Evolutionary conservation across 1,140 invertebrate species (phyloP).

Genomic region (Potamilus streckersoni): DNA sequence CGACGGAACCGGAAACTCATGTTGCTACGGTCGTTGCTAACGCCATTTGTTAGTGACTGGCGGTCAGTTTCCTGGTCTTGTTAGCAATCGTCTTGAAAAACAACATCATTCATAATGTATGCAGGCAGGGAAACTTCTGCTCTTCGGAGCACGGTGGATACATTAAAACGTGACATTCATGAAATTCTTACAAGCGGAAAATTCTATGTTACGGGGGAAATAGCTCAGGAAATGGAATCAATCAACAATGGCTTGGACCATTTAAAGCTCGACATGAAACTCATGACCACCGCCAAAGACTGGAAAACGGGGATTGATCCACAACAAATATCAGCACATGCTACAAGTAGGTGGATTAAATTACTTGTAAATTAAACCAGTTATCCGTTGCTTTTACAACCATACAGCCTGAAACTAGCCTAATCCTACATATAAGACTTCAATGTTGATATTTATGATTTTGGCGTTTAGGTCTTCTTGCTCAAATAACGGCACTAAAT

Average conservation of each 20-base stretch:
- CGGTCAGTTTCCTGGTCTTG: slow-evolving; percentile 7
- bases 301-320: slow-evolving; percentile 41
- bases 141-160: slow-evolving; percentile 20
- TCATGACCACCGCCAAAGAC: slow-evolving; percentile 46
- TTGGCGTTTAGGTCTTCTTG: too few species aligned
- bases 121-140: slow-evolving; percentile 5
- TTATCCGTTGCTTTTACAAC: too few species aligned
- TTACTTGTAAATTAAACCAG: too few species aligned
- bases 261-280: slow-evolving; percentile 50
- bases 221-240: slow-evolving; percentile 48
- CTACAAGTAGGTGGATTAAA: slow-evolving; percentile 7
- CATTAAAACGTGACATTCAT: slow-evolving; percentile 40
- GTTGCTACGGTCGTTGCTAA: slow-evolving; percentile 31
- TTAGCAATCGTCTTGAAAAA: slow-evolving; percentile 6
- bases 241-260: slow-evolving; percentile 58
- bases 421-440: too few species aligned
- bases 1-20: slow-evolving; percentile 20
- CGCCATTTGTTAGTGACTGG: slow-evolving; percentile 21
- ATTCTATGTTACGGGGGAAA: slow-evolving; percentile 58
- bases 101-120: slow-evolving; percentile 5
- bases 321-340: slow-evolving; percentile 18
- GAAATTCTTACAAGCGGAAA: slow-evolving; percentile 51
- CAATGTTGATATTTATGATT: too few species aligned
- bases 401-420: too few species aligned
- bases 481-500: too few species aligned